Evolutionary conservation across 2,113 vertebrate genomes (phyloP), one percentile per base, ranked within the genome.

Genomic region (Archilochus colubris): DNA sequence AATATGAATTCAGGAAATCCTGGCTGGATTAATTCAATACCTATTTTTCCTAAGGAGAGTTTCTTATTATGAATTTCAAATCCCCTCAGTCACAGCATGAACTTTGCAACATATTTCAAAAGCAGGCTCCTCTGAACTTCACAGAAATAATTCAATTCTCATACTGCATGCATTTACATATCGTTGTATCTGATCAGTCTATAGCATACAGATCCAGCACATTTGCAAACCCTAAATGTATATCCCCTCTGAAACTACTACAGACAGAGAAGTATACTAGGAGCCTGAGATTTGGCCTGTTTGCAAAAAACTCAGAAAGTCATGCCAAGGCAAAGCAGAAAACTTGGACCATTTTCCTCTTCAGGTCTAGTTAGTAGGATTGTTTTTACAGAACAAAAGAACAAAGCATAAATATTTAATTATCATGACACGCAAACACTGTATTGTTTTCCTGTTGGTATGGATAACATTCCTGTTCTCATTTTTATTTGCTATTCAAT

Each of bases 361-460:
- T 74, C 30, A 66, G 27, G 33, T 82, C 48, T 53, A 54, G 8
- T 22, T 81, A 72, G 54, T 8, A 76, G 50, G 40, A 21, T 22
- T 78, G n/a, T 21, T 95, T 66, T 24, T 64, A 81, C 24, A 72
- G 77, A 66, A 94, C 28, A 92, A 79, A 89, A 57, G 24, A 75
- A 75, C 19, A 85, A 69, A 76, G 31, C 20, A 48, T 57, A 86
- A 91, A 89, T 88, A 74, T 79, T 88, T 89, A 50, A 79, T 88
- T 88, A 19, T 64, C 53, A 33, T 38, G 61, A 85, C 31, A 81
- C 2, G 28, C 61, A 73, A 82, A 50, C 20, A 44, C 28, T 50
- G 50, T 16, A 53, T 40, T 67, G 31, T 72, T 95, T 94, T 90
- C 27, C 79, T 50, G 11, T 22, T 48, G 1, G 1, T 70, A 77